Percentiles rank a stretch among this genome's conserved stretches.
phyloP scores from a whole-genome alignment of 2,113 vertebrate species.

The Ramphastos sulfuratus region DNA sequence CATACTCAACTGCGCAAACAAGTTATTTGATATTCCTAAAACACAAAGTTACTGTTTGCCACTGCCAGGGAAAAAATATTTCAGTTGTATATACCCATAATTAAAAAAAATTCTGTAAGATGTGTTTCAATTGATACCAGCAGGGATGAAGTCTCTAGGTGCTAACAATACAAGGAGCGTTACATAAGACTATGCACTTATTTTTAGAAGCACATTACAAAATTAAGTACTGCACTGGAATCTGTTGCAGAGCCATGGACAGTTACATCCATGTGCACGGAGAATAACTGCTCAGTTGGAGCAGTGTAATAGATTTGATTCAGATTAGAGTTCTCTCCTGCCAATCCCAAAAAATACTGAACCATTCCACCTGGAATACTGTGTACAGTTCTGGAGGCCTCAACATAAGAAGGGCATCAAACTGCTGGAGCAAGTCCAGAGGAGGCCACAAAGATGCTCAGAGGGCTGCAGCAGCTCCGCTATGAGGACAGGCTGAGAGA shows the following conservation, averaged over 20 bases:
- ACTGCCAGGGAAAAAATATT: background rate
- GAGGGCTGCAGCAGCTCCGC: no score
- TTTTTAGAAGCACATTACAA: constrained; percentile 63
- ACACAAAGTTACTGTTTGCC: background rate
- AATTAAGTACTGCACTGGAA: constrained; percentile 57
- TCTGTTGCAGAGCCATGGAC: constrained; percentile 47
- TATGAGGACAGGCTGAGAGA: no score
- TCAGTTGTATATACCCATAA: constrained; percentile 6
- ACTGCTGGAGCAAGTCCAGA: no score
- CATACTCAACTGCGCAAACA: background rate
- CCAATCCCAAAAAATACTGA: background rate
- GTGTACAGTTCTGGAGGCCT: no score
- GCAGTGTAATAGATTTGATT: background rate
- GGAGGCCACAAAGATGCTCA: no score
- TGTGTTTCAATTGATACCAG: background rate
- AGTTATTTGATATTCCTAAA: background rate
- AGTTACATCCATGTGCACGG: constrained; percentile 5
- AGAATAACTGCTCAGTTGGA: background rate
- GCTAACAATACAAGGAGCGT: constrained; percentile 58
- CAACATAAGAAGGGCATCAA: no score
- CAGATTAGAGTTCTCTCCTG: background rate
- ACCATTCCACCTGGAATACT: background rate
- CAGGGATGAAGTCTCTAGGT: constrained; percentile 52
- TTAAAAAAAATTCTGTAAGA: background rate
- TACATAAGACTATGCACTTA: constrained; percentile 52